phyloP scores from a whole-genome alignment of 2,113 vertebrate species.

The Cyanoliseus patagonus region DNA sequence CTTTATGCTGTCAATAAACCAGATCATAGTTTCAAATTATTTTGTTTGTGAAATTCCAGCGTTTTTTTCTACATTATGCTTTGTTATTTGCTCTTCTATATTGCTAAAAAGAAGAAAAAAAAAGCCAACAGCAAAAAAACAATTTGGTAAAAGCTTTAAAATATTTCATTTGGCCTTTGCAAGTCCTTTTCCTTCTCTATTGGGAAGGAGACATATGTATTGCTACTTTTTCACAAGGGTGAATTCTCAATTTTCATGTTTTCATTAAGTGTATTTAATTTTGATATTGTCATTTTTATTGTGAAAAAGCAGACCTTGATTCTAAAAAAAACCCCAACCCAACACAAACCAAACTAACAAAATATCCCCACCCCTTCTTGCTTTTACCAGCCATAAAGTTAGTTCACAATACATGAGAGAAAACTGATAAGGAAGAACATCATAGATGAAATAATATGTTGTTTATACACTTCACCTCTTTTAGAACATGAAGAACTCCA shows the following conservation, averaged over 20 bases:
- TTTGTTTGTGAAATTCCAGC: not conserved
- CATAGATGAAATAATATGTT: not conserved
- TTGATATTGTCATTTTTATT: not conserved
- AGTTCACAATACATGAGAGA: not conserved
- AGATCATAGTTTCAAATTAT: not conserved
- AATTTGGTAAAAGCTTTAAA: not conserved
- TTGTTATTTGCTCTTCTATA: not conserved
- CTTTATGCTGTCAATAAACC: not conserved
- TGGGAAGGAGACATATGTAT: not conserved
- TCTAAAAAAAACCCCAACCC: accelerated
- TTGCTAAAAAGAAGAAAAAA: not conserved
- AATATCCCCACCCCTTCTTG: not conserved
- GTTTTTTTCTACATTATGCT: not conserved
- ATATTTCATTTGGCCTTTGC: not conserved
- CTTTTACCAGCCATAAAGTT: not conserved
- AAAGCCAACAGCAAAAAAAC: not conserved
- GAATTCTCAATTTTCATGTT: not conserved
- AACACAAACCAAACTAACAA: not conserved
- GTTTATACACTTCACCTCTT: not conserved
- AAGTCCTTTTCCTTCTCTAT: not conserved
- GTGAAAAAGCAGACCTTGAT: not conserved
- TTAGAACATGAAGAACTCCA: not conserved
- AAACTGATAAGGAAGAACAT: not conserved
- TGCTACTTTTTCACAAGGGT: not conserved
- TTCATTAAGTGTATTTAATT: not conserved